phyloP scores from a whole-genome alignment of 2,888 invertebrate species.

The Yponomeuta cagnagella region DNA sequence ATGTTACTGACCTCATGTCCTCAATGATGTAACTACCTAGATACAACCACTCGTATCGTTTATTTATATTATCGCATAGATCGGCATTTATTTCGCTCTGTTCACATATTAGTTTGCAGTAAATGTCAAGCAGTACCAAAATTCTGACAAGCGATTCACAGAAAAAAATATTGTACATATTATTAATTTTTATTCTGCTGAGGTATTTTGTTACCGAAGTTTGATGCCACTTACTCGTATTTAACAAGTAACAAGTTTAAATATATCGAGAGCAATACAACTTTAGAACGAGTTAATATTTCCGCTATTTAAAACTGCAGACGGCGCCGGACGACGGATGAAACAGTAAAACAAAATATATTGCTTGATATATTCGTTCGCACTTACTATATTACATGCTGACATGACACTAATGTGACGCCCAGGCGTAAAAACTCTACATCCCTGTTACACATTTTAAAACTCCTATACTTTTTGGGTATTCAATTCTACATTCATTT shows the following conservation, averaged over 20 bases:
- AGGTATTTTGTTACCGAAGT: background rate
- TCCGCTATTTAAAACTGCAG: constrained; percentile 4
- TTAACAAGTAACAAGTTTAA: background rate
- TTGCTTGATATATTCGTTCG: constrained; percentile 2
- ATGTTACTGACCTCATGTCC: constrained; percentile 40
- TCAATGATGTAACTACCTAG: constrained; percentile 36
- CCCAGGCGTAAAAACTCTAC: background rate
- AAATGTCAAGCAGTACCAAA: background rate
- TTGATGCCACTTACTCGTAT: constrained; percentile 4
- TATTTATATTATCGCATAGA: constrained; percentile 24
- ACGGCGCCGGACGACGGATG: constrained; percentile 7
- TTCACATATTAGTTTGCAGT: background rate
- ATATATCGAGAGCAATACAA: background rate
- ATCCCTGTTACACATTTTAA: background rate
- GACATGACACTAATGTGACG: constrained; percentile 9
- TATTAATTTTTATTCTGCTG: background rate
- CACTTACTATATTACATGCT: background rate
- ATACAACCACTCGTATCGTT: constrained; percentile 23
- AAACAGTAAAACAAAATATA: constrained; percentile 5
- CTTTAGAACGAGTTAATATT: background rate
- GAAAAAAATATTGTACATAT: constrained; percentile 8
- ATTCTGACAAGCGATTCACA: constrained; percentile 17
- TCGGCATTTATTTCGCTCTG: constrained; percentile 1
- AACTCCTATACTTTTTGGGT: background rate
- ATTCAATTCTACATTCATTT: constrained; percentile 27